These are phyloP conservation scores for Apis florea DNA, from an alignment of 1,140 invertebrate species.

Conservation along the genomic window DNA sequence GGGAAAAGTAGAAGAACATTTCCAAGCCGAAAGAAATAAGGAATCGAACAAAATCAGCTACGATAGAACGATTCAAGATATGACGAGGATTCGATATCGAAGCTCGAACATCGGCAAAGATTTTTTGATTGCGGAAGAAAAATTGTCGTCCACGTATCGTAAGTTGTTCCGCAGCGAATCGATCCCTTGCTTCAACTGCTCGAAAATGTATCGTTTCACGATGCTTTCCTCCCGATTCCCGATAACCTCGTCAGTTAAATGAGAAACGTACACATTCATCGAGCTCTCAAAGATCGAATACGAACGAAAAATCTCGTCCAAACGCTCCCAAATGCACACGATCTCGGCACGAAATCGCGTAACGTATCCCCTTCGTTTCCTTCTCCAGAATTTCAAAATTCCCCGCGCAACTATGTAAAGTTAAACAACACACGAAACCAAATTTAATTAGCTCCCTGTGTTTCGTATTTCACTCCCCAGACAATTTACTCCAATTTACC, in stretches of 20 bases:
- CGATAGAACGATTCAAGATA: conserved; percentile 11
- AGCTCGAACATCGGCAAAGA: conserved; percentile 30
- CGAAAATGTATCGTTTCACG: conserved; percentile 15
- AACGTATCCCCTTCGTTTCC: neutral
- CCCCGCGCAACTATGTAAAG: no score
- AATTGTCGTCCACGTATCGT: conserved; percentile 49
- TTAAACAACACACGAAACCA: neutral
- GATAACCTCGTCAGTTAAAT: neutral
- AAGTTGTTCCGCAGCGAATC: conserved; percentile 24
- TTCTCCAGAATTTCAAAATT: neutral
- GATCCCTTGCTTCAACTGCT: neutral
- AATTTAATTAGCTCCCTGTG: neutral
- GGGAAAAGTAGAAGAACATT: conserved; percentile 35
- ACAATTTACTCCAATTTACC: neutral
- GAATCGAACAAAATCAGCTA: conserved; percentile 47
- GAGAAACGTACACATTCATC: conserved; percentile 11
- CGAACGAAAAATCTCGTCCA: neutral
- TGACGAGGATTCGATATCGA: conserved; percentile 36
- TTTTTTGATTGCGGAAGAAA: conserved; percentile 54
- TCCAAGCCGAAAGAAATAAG: neutral
- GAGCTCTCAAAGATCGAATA: neutral
- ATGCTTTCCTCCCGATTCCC: conserved; percentile 12
- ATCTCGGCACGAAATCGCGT: neutral
- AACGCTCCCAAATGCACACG: neutral
- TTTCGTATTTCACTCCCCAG: neutral